Evolutionary conservation across 2,888 invertebrate species (phyloP), one percentile per base, ranked within the genome.

Genomic region (Calliopum simillimum): DNA sequence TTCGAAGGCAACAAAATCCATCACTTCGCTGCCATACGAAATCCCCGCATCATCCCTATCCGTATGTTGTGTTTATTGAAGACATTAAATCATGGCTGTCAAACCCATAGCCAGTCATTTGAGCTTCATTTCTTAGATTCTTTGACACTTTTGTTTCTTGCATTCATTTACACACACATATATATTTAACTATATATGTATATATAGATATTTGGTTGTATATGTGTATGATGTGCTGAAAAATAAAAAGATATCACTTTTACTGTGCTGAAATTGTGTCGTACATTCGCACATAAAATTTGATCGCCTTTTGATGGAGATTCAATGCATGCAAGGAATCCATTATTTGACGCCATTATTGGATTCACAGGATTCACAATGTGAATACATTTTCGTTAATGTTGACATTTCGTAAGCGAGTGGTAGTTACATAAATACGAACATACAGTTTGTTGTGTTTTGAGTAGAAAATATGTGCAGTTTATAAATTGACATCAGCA

Each of bases 31-130:
- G 33, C 33, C 8, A 8, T 8, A 33, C 33, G 8, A 33, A 33
- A 33, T 33, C 33, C 33, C 33, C 33, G 33, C 33, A 33, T 33
- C 33, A 33, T 33, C 53, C 23, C 21, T 53, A 44, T 44, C 21
- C 46, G 16, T 47, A 69, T 69, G 69, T 63, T 76, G 79, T 78
- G 77, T 80, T 83, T 82, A 84, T 82, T 82, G 81, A 79, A 79
- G 78, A 77, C 83, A 84, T 82, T 82, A 82, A 82, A 82, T 82
- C 82, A 82, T 84, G 33, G 79, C 84, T 80, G 82, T 84, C 82
- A 82, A 82, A 58, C 23, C 53, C 53, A 23, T 53, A 53, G 53
- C 53, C n/a, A 53, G 21, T 53, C 23, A 53, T 53, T 53, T 53
- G 21, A 3, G 23, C 23, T 53, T 23, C 53, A 53, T 53, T 21